Evolutionary conservation across 2,888 invertebrate genomes (phyloP).

Genomic region (Caenorhabditis parvicauda): DNA sequence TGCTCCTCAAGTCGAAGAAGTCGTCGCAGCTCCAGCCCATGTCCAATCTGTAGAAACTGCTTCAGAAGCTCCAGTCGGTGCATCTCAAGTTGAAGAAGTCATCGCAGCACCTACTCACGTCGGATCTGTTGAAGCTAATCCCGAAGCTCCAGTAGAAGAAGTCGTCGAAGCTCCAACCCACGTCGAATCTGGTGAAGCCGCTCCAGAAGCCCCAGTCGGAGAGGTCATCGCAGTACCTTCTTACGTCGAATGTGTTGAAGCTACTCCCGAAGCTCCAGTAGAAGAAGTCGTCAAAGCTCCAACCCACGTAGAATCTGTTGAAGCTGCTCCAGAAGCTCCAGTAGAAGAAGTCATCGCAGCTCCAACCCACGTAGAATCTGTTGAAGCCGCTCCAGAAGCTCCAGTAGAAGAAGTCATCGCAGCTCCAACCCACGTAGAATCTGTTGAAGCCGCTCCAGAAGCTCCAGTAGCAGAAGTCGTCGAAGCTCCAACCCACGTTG

Average conservation of each 20-base stretch:
- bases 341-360: conserved; percentile 1
- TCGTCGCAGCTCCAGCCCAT: neutral
- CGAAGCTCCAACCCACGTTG: conserved; percentile 8
- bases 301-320: conserved; percentile 16
- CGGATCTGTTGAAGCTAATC: conserved; percentile 1
- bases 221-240: neutral
- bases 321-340: conserved; percentile 4
- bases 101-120: neutral
- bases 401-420: no score
- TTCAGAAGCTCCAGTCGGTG: neutral
- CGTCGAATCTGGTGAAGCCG: conserved; percentile 1
- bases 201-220: conserved; percentile 3
- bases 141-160: conserved; percentile 7
- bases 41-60: neutral
- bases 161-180: conserved; percentile 6
- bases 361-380: conserved; percentile 5
- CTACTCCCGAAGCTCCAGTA: conserved; percentile 1
- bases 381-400: neutral
- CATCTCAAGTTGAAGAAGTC: neutral
- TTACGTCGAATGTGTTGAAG: neutral
- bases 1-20: neutral
- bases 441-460: neutral
- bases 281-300: conserved; percentile 14
- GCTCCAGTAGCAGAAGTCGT: conserved; percentile 4
- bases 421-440: neutral